A percentile compares a stretch with the other conserved stretches of the same genome.
These are phyloP conservation scores for Aphelenchoides fujianensis DNA, from an alignment of 1,140 invertebrate genomes.

Conservation along the genomic window DNA sequence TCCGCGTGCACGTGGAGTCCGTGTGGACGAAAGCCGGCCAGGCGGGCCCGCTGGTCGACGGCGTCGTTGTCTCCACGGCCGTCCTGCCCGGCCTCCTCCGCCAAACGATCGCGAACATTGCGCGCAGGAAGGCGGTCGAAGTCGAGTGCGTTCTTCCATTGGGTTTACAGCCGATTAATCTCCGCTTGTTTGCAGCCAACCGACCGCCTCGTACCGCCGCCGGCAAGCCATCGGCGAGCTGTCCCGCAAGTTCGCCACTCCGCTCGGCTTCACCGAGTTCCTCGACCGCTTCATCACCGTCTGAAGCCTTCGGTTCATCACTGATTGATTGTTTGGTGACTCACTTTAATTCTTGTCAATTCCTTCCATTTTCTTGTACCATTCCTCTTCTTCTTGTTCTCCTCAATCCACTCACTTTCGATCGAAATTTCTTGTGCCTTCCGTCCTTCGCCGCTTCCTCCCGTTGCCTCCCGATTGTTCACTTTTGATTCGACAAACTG, in stretches of 20 bases:
- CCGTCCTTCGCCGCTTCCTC: too few relatives aligned
- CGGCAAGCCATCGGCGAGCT: constrained; percentile 24
- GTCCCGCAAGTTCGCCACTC: constrained; percentile 19
- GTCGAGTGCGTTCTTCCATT: constrained; percentile 41
- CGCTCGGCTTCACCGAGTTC: constrained; percentile 17
- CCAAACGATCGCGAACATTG: constrained; percentile 41
- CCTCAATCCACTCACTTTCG: too few relatives aligned
- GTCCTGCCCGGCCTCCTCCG: constrained; percentile 31
- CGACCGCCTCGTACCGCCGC: constrained; percentile 8
- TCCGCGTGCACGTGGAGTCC: constrained; percentile 36
- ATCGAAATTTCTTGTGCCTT: too few relatives aligned
- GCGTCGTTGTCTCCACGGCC: constrained; percentile 36
- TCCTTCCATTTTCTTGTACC: neutral
- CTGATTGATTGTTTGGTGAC: too few relatives aligned
- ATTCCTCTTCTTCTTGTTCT: neutral
- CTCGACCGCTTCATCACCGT: constrained; percentile 20
- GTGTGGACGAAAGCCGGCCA: constrained; percentile 50
- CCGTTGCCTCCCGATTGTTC: too few relatives aligned
- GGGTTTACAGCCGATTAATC: neutral
- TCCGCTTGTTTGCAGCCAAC: too few relatives aligned
- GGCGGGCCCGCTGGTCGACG: constrained; percentile 48
- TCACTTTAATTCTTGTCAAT: neutral
- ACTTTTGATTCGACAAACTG: too few relatives aligned
- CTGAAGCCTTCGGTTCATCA: constrained; percentile 3
- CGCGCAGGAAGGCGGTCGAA: constrained; percentile 42